Evolutionary conservation across 2,113 vertebrate species (phyloP).

Genomic region (Albula goreensis): DNA sequence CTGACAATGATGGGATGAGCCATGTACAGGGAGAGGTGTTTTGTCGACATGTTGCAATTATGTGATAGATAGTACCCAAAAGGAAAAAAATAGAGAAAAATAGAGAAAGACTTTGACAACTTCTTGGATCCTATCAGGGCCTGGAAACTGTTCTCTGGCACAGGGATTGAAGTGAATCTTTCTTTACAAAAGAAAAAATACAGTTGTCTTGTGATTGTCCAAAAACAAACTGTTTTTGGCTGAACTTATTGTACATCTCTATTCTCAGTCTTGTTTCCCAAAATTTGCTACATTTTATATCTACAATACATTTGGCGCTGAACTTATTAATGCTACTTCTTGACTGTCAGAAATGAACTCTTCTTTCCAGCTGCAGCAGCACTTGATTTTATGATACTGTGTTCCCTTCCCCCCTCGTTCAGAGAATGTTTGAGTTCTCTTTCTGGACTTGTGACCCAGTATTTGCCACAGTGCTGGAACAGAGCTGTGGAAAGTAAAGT

Average conservation of each 20-base stretch:
- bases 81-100: constrained; percentile 20
- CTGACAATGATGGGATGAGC: neutral
- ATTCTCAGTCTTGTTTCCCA: constrained; percentile 23
- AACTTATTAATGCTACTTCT: constrained; percentile 13
- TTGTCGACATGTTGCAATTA: constrained; percentile 23
- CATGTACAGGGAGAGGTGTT: constrained; percentile 10
- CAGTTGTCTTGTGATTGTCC: constrained; percentile 31
- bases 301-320: neutral
- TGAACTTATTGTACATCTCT: constrained; percentile 24
- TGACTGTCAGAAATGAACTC: constrained; percentile 18
- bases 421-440: neutral
- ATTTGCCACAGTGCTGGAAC: neutral
- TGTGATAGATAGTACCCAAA: constrained; percentile 22
- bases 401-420: neutral
- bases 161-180: constrained; percentile 20
- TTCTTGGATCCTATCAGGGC: constrained; percentile 9
- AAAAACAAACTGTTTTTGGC: constrained; percentile 32
- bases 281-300: constrained; percentile 24
- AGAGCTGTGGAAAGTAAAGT: neutral
- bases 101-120: constrained; percentile 16
- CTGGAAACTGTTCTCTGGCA: constrained; percentile 20
- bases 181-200: constrained; percentile 10
- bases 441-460: neutral
- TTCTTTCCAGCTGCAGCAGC: neutral
- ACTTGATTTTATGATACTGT: constrained; percentile 3